These are phyloP conservation scores for Zaprionus taronus DNA, from an alignment of 1,140 invertebrate species.

Conservation along the genomic window DNA sequence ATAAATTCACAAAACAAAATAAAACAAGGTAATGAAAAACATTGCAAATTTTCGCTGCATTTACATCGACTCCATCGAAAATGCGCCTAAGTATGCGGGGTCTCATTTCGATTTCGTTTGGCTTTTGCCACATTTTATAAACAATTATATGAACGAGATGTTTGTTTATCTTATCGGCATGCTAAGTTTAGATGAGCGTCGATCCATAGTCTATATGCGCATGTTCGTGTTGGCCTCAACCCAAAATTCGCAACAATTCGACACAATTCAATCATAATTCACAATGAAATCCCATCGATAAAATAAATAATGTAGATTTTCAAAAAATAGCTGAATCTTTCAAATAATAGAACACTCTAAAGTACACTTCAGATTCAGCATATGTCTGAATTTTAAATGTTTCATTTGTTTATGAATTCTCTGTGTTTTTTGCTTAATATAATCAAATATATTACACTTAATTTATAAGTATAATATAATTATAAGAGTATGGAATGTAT, in stretches of 20 bases:
- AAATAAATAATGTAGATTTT: neutral
- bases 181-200: constrained; percentile 33
- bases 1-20: constrained; percentile 74
- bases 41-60: constrained; percentile 9
- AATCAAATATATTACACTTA: neutral
- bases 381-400: neutral
- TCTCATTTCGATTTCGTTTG: constrained; percentile 19
- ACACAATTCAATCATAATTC: constrained; percentile 9
- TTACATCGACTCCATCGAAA: constrained; percentile 20
- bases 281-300: constrained; percentile 3
- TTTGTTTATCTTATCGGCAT: constrained; percentile 40
- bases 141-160: constrained; percentile 26
- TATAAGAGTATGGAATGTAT: neutral
- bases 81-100: neutral
- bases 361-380: neutral
- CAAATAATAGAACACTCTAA: neutral
- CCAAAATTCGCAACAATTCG: constrained; percentile 18
- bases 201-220: no score
- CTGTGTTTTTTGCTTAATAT: neutral
- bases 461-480: neutral
- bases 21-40: neutral
- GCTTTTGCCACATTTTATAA: constrained; percentile 36
- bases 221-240: constrained; percentile 20
- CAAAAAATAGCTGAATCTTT: neutral
- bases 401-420: neutral